Evolutionary conservation across 2,888 invertebrate species (phyloP).

Genomic region (Amiota mariae): DNA sequence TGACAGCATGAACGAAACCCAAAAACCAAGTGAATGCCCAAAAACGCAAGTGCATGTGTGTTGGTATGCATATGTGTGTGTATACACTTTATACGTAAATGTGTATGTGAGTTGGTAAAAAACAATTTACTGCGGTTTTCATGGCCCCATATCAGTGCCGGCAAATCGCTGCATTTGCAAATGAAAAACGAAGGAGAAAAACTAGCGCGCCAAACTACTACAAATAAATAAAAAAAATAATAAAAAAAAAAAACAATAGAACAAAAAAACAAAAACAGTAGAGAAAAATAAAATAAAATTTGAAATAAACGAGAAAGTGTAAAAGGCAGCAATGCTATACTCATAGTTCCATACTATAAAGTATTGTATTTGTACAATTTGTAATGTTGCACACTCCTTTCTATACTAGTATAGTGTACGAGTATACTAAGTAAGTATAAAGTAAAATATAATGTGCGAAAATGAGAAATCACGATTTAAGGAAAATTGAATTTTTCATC

Average conservation of each 20-base stretch:
- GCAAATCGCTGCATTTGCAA: conserved; percentile 23
- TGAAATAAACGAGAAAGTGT: background rate
- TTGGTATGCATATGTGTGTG: background rate
- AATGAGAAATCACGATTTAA: conserved; percentile 1
- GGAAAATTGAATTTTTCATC: conserved; percentile 3
- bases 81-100: too few relatives aligned
- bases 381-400: too few relatives aligned
- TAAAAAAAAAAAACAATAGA: too few relatives aligned
- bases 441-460: background rate
- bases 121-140: conserved; percentile 21
- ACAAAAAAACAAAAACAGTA: background rate
- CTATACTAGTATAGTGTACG: background rate
- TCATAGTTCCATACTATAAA: too few relatives aligned
- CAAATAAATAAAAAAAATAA: background rate
- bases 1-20: background rate
- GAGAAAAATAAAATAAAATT: background rate
- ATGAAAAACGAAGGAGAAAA: conserved; percentile 9
- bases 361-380: too few relatives aligned
- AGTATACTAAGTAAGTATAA: background rate
- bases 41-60: background rate
- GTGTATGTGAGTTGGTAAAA: background rate
- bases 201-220: background rate
- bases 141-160: conserved; percentile 21
- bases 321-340: background rate
- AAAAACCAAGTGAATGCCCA: background rate